These are phyloP conservation scores for Rhabditoides inermis DNA, from an alignment of 2,888 invertebrate species.

Conservation along the genomic window DNA sequence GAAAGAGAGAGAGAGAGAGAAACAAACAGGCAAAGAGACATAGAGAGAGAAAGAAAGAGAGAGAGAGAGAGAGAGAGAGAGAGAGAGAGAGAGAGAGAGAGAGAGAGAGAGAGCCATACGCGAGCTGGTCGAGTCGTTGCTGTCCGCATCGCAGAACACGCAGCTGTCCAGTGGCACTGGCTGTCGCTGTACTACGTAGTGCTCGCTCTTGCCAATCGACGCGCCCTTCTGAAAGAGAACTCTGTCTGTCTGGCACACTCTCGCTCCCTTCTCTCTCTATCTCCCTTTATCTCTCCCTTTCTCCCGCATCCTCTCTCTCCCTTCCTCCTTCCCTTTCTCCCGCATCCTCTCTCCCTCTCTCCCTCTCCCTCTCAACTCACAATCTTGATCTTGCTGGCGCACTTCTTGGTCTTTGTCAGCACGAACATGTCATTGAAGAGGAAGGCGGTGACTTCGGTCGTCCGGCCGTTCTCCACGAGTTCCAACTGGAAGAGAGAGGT, in stretches of 20 bases:
- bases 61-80: too few species aligned
- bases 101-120: too few species aligned
- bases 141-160: constrained; percentile 56
- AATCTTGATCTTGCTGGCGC: constrained; percentile 38
- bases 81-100: too few species aligned
- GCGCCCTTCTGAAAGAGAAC: constrained; percentile 32
- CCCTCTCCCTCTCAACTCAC: too few species aligned
- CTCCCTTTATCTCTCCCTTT: not conserved
- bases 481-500: too few species aligned
- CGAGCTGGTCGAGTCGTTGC: constrained; percentile 41
- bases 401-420: constrained; percentile 60
- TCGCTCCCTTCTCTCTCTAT: not conserved
- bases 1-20: too few species aligned
- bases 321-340: too few species aligned
- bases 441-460: constrained; percentile 61
- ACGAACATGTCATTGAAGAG: constrained; percentile 64
- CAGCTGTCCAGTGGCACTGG: constrained; percentile 58
- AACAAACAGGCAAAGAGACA: too few species aligned
- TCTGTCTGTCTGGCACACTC: not conserved
- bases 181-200: constrained; percentile 55
- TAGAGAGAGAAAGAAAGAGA: too few species aligned
- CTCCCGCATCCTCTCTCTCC: not conserved
- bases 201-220: constrained; percentile 41
- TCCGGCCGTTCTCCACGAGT: constrained; percentile 59
- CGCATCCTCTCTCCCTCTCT: too few species aligned